Evolutionary conservation across 1,140 invertebrate species (phyloP), one percentile per base, ranked within the genome.

Genomic region (Homalodisca vitripennis): DNA sequence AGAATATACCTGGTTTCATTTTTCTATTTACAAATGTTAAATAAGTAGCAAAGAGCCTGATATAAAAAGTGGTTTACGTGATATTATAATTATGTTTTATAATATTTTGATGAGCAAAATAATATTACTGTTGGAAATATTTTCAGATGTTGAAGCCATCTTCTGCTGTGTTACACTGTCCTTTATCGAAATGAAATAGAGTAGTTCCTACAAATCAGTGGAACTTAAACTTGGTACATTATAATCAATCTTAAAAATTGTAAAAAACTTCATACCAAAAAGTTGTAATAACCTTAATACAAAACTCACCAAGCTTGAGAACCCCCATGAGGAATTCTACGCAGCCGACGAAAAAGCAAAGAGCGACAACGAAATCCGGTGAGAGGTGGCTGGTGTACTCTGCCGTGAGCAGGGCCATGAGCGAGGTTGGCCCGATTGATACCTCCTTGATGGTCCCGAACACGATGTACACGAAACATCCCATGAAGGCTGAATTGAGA

Each of bases 401-500:
- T 53, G 89, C 81, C 3, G 90, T 91, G 34, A 94, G 80, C 29
- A 96, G 80, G 48, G 92, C 85, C 90, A 95, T 92, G 22, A 96
- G 82, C 46, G 92, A 93, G 0, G 92, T 94, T 0, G 93, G 92
- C 29, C 93, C 94, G 70, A 97, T 93, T 0, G 93, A 95, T 1
- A 97, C 90, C 82, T 97, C 92, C 77, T 90, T 94, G 55, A 94
- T 89, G 0, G 92, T 94, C 3, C 95, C 96, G 73, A 98, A 88
- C 67, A 96, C 78, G 46, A 90, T 83, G 78, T 98, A 98, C 20
- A 97, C 80, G 74, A 97, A 93, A 71, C 90, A 84, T 14, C 88
- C 89, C 76, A 90, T 82, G 73, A 90, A 89, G 3, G 88, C 84
- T 0, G 89, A 86, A 72, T 91, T 91, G 1, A 92, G 78, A 1